Percentiles rank a stretch among this genome's conserved stretches.
Conservation (phyloP, 2,797 vertebrate species). For the Momotus momota region DNA sequence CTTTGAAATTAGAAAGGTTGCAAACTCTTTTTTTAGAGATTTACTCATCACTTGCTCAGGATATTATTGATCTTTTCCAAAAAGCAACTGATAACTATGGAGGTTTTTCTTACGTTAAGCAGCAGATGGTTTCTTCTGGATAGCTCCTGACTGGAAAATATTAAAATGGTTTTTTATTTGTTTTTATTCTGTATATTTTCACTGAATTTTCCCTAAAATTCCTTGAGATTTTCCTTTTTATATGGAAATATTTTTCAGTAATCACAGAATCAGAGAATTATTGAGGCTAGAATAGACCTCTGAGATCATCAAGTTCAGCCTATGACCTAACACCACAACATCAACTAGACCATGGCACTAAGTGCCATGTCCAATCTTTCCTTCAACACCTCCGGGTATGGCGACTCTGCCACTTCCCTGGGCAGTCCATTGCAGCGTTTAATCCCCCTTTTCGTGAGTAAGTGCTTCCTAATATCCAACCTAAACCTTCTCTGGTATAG, state of each 20-base stretch:
- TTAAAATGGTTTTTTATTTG: background rate
- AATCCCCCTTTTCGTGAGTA: too few relatives aligned
- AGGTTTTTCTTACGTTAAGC: slow-evolving; percentile 22
- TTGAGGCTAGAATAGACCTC: too few relatives aligned
- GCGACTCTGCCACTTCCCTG: too few relatives aligned
- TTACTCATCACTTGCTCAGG: slow-evolving; percentile 9
- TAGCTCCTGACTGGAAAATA: slow-evolving; percentile 21
- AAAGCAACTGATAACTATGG: slow-evolving; percentile 20
- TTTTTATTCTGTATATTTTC: slow-evolving; percentile 27
- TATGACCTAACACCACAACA: too few relatives aligned
- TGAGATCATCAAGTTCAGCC: too few relatives aligned
- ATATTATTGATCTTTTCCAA: slow-evolving; percentile 45
- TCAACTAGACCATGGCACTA: too few relatives aligned
- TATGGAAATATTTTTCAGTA: background rate
- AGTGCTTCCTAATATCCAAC: too few relatives aligned
- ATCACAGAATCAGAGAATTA: too few relatives aligned
- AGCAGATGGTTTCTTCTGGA: slow-evolving; percentile 52
- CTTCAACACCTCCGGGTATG: too few relatives aligned
- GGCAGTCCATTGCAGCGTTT: too few relatives aligned
- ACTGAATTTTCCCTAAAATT: background rate
- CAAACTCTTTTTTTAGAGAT: slow-evolving; percentile 13
- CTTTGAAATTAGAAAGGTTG: slow-evolving; percentile 27
- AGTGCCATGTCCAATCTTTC: too few relatives aligned
- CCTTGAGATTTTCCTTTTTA: slow-evolving; percentile 4
- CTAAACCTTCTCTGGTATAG: too few relatives aligned